Percentiles rank a stretch among this genome's conserved stretches.
Evolutionary conservation across 2,888 invertebrate species (phyloP).

Genomic region (Xanthorhoe spadicearia): DNA sequence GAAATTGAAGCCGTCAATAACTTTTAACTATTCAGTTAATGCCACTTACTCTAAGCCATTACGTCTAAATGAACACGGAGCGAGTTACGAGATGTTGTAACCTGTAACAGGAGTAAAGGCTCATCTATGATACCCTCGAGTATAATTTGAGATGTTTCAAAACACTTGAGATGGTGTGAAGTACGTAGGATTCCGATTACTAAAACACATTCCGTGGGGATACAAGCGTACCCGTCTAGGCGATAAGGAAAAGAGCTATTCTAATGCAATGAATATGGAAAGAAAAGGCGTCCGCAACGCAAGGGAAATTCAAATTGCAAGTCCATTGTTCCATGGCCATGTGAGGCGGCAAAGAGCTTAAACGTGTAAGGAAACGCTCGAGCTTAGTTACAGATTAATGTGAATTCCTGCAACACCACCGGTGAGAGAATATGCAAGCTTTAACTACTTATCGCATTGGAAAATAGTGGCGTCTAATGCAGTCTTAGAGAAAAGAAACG

Average conservation of each 20-base stretch:
- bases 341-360: conserved; percentile 64
- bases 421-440: conserved; percentile 42
- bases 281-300: conserved; percentile 56
- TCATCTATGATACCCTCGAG: conserved; percentile 39
- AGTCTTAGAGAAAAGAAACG: conserved; percentile 8
- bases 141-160: conserved; percentile 40
- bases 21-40: conserved; percentile 25
- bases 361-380: conserved; percentile 61
- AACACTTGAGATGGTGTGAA: conserved; percentile 38
- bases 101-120: conserved; percentile 36
- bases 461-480: conserved; percentile 42
- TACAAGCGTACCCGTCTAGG: conserved; percentile 37
- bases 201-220: conserved; percentile 34
- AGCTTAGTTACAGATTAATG: conserved; percentile 63
- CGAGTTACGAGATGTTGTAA: conserved; percentile 34
- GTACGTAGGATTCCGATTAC: conserved; percentile 31
- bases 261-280: conserved; percentile 61
- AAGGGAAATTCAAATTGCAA: conserved; percentile 69
- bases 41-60: conserved; percentile 24
- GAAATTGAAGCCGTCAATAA: no score
- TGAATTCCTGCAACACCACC: conserved; percentile 46
- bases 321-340: conserved; percentile 65
- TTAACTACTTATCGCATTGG: conserved; percentile 34
- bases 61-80: conserved; percentile 32
- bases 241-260: conserved; percentile 47